phyloP scores from a whole-genome alignment of 1,140 invertebrate species.

The Armadillidium nasatum region DNA sequence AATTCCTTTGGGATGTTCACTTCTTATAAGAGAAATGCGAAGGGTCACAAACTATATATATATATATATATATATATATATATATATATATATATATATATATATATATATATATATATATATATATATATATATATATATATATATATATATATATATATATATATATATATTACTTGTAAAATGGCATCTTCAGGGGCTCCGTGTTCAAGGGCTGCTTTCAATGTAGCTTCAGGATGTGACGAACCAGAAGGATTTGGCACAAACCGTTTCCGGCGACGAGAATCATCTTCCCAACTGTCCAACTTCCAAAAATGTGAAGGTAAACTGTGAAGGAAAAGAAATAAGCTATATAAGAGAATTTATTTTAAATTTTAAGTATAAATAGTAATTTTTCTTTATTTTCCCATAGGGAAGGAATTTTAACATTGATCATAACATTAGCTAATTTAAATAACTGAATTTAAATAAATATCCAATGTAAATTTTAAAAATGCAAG shows the following conservation, averaged over 20 bases:
- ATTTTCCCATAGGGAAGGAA: background rate
- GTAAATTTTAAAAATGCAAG: background rate
- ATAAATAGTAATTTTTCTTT: background rate
- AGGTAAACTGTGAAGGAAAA: background rate
- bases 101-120: background rate
- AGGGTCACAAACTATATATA: background rate
- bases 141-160: background rate
- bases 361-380: background rate
- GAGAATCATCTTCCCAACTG: conserved; percentile 97
- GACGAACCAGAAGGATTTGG: conserved; percentile 88
- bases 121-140: conserved; percentile 10
- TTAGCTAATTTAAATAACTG: background rate
- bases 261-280: no score
- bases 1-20: no score
- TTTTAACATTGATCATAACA: background rate
- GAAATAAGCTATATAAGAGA: background rate
- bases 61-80: no score
- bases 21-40: no score
- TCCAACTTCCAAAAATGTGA: conserved; percentile 78
- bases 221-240: conserved; percentile 86
- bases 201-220: conserved; percentile 78
- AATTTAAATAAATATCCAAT: background rate
- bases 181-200: conserved; percentile 91
- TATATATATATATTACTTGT: no score
- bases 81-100: background rate